Evolutionary conservation across 2,113 vertebrate genomes (phyloP).

Genomic region (Passer domesticus): DNA sequence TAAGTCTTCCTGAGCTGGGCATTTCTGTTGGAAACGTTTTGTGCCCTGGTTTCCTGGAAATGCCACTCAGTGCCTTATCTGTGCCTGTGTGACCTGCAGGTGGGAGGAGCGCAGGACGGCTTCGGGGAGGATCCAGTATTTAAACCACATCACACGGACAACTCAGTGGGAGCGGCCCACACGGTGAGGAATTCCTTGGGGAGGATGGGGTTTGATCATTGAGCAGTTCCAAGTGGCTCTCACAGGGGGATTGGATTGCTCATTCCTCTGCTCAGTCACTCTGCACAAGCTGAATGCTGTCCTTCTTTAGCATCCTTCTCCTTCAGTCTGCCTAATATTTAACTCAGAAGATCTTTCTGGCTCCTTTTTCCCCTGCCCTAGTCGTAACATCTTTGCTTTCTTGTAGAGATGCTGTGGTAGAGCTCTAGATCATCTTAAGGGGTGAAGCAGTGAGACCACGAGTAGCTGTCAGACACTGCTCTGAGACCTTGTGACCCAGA

Average conservation of each 20-base stretch:
- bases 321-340: neutral
- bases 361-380: neutral
- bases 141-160: conserved; percentile 94
- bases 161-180: conserved; percentile 96
- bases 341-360: neutral
- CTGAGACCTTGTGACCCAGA: neutral
- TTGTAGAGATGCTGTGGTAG: neutral
- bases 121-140: conserved; percentile 94
- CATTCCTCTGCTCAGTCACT: neutral
- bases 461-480: neutral
- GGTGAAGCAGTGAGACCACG: neutral
- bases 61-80: conserved; percentile 57
- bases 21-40: conserved; percentile 36
- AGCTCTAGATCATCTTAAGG: neutral
- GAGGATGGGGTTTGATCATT: neutral
- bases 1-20: conserved; percentile 58
- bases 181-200: conserved; percentile 74
- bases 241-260: neutral
- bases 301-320: neutral
- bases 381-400: neutral
- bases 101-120: conserved; percentile 95
- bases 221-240: neutral
- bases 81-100: conserved; percentile 73
- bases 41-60: conserved; percentile 61
- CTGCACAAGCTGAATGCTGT: neutral